Evolutionary conservation across 2,888 invertebrate species (phyloP), one percentile per base, ranked within the genome.

Genomic region (Didymodactylos carnosus): DNA sequence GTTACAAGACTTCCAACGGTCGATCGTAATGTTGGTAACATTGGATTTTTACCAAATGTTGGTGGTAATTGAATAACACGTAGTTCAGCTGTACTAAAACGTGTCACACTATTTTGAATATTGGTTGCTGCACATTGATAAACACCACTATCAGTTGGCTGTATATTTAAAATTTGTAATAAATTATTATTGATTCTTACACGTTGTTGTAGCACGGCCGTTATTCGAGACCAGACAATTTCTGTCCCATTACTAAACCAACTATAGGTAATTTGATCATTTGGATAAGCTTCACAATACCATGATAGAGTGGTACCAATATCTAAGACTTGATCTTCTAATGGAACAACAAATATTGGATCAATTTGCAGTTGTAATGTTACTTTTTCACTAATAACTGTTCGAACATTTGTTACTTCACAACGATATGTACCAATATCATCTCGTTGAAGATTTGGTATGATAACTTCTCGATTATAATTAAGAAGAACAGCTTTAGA

Each of bases 101-200:
- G 75, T 29, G 43, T 41, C 27, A 72, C 71, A 16, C 53, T 71
- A 41, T 72, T 72, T 49, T 75, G 72, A 0, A 43, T 41, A 70
- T 75, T 75, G n/a, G 62, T 46, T 13, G 72, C 75, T 27, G 72
- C 75, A 75, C 75, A 75, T 75, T 75, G 75, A 62, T 75, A 75
- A 39, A 75, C 69, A n/a, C 75, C 75, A n/a, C 69, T 72, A 41
- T 75, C 75, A 23, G 39, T 39, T 46, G 40, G 39, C 39, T 69
- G 72, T n/a, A 75, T 40, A 19, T 72, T 72, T 29, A 27, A 35
- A 35, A 75, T 69, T n/a, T 49, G 39, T 11, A 75, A 51, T 16
- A 72, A 39, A 46, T 75, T 62, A 29, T 62, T 39, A 14, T 72
- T 43, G 13, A 70, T 53, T 25, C 62, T 25, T 13, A 75, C n/a